Percentiles rank a stretch among this genome's conserved stretches.
Conservation (phyloP, 2,113 vertebrate genomes). For the Proterorhinus semilunaris region DNA sequence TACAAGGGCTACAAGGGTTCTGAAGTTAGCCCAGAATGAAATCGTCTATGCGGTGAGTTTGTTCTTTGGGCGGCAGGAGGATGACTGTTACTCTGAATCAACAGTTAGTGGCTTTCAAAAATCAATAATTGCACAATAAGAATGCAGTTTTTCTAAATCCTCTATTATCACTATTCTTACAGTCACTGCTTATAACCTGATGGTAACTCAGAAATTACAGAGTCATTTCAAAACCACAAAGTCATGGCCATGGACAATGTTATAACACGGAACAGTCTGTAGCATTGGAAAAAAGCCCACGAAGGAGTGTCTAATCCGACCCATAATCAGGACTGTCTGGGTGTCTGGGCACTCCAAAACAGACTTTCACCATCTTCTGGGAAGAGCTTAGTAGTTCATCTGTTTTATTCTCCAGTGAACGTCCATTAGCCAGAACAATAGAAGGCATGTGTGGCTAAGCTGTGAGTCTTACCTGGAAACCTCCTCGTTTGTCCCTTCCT, state of each 20-base stretch:
- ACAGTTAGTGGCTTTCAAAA: slow-evolving; percentile 41
- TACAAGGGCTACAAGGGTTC: slow-evolving; percentile 43
- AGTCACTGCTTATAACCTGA: slow-evolving; percentile 27
- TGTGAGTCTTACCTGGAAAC: too few species aligned
- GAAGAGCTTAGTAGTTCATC: too few species aligned
- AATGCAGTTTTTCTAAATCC: slow-evolving; percentile 48
- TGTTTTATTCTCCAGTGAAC: too few species aligned
- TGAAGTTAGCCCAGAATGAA: slow-evolving; percentile 40
- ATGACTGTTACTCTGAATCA: slow-evolving; percentile 28
- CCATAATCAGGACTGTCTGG: too few species aligned
- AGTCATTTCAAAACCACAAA: slow-evolving; percentile 12
- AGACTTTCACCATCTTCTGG: too few species aligned
- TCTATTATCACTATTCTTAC: slow-evolving; percentile 47
- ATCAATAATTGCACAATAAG: slow-evolving; percentile 61
- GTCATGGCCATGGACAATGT: not conserved
- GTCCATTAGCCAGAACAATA: too few species aligned
- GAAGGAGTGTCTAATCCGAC: too few species aligned
- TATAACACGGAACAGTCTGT: too few species aligned
- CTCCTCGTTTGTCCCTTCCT: too few species aligned
- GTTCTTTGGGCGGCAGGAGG: slow-evolving; percentile 11
- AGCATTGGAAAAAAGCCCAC: too few species aligned
- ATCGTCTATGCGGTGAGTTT: slow-evolving; percentile 28
- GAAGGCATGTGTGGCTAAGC: too few species aligned
- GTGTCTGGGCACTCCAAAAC: too few species aligned
- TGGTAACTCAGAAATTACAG: slow-evolving; percentile 23